Evolutionary conservation across 1,140 invertebrate genomes (phyloP), one percentile per base, ranked within the genome.

Genomic region (Meloidogyne floridensis): DNA sequence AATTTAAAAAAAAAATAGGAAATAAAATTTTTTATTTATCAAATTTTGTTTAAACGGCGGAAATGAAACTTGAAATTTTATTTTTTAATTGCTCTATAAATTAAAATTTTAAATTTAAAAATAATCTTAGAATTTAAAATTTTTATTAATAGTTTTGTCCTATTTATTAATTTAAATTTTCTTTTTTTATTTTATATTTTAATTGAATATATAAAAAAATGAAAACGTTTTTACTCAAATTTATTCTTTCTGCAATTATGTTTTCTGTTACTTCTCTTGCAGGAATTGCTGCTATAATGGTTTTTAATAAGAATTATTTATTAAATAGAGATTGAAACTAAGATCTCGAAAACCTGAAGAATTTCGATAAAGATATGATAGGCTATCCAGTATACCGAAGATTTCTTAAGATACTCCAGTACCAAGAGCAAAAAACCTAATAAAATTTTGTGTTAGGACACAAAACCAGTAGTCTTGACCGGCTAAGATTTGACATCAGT

Each of bases 201-300:
- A 65, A n/a, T 65, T n/a, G n/a, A 65, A 65, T 15, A 59, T 47
- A 74, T 51, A 4, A 6, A 6, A 47, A 47, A n/a, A 86, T 85
- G 84, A 72, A 86, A n/a, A 59, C 43, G 7, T 71, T 85, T 18
- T 54, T 82, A 0, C 83, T 88, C 54, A 87, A 88, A 82, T 20
- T 80, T 32, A 32, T 80, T 15, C 79, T 88, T 42, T 87, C 87
- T 2, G 53, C 80, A 43, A 83, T 82, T 15, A 88, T 88, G 87
- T 88, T 88, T 65, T 42, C 85, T 11, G 82, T 83, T n/a, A 88
- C 87, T 11, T 84, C 84, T 5, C 59, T 84, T 13, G 82, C 90
- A 32, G 88, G 88, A 3, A 76, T 90, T n/a, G 69, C 81, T 10
- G 87, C 88, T 13, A 71, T 89, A 15, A 88, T 81, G 75, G 86